These are phyloP conservation scores for Sylvilagus floridanus DNA, from an alignment of 2,797 vertebrate genomes.

Conservation along the genomic window DNA sequence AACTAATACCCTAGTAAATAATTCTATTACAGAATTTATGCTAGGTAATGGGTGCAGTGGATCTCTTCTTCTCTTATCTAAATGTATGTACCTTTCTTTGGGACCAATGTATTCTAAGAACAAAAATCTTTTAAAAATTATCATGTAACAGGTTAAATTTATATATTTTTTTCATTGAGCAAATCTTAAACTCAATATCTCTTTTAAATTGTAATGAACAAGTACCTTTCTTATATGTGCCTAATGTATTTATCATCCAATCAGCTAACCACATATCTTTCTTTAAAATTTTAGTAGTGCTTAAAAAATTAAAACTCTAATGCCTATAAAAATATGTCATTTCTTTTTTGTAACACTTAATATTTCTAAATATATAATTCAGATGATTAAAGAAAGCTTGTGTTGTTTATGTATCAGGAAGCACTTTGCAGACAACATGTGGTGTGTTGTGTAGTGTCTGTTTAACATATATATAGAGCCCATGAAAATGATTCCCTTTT, in stretches of 20 bases:
- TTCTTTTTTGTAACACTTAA: neutral
- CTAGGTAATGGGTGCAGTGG: neutral
- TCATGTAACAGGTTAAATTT: constrained; percentile 15
- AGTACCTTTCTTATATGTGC: neutral
- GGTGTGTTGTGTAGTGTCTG: rapidly evolving
- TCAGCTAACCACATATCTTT: neutral
- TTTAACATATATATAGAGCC: constrained; percentile 10
- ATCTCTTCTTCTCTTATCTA: neutral
- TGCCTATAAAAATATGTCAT: neutral
- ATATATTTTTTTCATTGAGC: neutral
- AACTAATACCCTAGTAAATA: constrained; percentile 49
- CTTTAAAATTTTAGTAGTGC: neutral
- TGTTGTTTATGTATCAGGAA: neutral
- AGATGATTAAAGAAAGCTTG: neutral
- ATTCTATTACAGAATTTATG: constrained; percentile 43
- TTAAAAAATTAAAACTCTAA: neutral
- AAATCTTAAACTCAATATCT: neutral
- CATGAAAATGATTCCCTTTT: constrained; percentile 64
- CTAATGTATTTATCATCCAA: neutral
- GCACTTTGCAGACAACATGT: neutral
- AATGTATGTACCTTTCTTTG: constrained; percentile 39
- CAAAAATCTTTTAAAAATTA: constrained; percentile 20
- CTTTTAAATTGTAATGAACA: neutral
- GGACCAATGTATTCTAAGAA: constrained; percentile 31
- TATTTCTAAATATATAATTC: neutral